Conservation (phyloP, 2,888 invertebrate species). For the Eilema depressum region DNA sequence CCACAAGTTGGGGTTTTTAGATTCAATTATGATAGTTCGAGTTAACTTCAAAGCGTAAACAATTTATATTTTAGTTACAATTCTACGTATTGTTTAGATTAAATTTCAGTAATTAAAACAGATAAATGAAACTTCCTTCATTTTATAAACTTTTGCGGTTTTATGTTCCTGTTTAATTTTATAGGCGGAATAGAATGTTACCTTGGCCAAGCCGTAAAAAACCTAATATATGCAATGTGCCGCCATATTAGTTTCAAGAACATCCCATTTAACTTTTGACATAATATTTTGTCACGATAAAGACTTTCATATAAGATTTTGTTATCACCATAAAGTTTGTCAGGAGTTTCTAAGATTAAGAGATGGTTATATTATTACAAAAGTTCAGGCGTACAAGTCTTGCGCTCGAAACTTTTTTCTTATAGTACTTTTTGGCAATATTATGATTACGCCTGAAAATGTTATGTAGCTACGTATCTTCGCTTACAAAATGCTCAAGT, state of each 20-base stretch:
- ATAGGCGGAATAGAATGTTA: constrained; percentile 14
- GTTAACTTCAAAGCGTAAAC: constrained; percentile 30
- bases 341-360: constrained; percentile 32
- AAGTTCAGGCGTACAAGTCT: constrained; percentile 31
- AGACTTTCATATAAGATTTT: constrained; percentile 28
- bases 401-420: constrained; percentile 21
- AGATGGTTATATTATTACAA: constrained; percentile 33
- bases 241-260: constrained; percentile 32
- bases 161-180: neutral
- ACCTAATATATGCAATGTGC: constrained; percentile 15
- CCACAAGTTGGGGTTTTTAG: constrained; percentile 40
- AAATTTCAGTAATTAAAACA: neutral
- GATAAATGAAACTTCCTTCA: neutral
- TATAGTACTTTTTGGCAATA: constrained; percentile 17
- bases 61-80: constrained; percentile 5
- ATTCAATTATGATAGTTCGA: constrained; percentile 34
- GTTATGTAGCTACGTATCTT: constrained; percentile 12
- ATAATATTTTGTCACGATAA: constrained; percentile 28
- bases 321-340: constrained; percentile 35
- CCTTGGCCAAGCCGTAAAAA: constrained; percentile 13
- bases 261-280: constrained; percentile 32
- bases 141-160: neutral
- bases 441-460: constrained; percentile 18
- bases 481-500: neutral
- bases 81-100: constrained; percentile 11